phyloP scores from a whole-genome alignment of 2,113 vertebrate genomes.

The Psittacula cyanocephala region DNA sequence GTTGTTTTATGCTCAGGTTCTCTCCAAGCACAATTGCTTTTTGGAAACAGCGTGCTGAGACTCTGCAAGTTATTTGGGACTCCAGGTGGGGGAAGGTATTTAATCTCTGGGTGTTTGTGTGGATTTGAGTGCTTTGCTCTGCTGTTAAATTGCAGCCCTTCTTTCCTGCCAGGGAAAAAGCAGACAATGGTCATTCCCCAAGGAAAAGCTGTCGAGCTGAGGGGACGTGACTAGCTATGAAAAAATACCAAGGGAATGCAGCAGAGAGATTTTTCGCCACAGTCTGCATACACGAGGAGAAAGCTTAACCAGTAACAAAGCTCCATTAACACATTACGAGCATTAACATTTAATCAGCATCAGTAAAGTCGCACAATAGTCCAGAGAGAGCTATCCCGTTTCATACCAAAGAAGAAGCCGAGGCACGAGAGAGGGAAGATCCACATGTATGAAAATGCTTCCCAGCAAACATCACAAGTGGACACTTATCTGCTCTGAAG shows the following conservation, averaged over 20 bases:
- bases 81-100: neutral
- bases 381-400: neutral
- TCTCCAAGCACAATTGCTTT: neutral
- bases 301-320: neutral
- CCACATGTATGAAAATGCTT: accelerated
- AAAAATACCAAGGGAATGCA: neutral
- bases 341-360: neutral
- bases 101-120: neutral
- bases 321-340: accelerated
- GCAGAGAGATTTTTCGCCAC: neutral
- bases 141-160: neutral
- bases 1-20: neutral
- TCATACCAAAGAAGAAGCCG: neutral
- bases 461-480: neutral
- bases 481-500: neutral
- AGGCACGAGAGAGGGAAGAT: neutral
- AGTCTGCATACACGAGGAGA: neutral
- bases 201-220: neutral
- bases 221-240: neutral
- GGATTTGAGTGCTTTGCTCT: neutral
- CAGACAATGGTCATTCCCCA: neutral
- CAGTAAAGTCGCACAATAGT: neutral
- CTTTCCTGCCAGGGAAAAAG: neutral
- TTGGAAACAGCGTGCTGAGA: neutral
- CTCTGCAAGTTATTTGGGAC: neutral